Base-by-base conservation (phyloP, 2,113 vertebrate species). In the Choloepus hoffmanni region DNA sequence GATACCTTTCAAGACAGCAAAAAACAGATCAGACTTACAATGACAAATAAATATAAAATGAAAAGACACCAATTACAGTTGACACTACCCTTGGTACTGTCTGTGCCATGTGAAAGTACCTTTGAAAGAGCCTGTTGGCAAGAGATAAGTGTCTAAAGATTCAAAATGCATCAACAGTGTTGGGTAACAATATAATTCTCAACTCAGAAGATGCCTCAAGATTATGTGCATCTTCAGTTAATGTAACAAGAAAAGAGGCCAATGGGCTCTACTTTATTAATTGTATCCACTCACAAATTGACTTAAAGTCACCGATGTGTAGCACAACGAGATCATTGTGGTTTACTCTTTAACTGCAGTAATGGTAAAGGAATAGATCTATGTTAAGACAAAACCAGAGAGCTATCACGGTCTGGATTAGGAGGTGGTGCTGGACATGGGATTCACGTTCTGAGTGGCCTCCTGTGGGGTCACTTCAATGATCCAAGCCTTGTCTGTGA, bases 401-500 rank as follows among this genome's bases (percentile, higher is more conserved):
- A 94, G 95, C 96, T 98, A 11, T 95, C 91, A 97, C 86, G 90
- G 96, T 97, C 97, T 97, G 92, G 93, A 99, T 99, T 99, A 99
- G 97, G 99, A 99, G 81, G 99, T 99, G 97, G 99, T 99, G 79
- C 99, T 99, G 0, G 99, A 99, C 0, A 99, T 99, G 14, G 99
- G 99, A 97, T 99, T 99, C 97, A 99, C 99, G 89, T 99, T 99
- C 98, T 99, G 99, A 36, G 99, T 99, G 98, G 99, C 99, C 92
- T 99, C 99, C 97, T 99, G 99, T 0, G 99, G 99, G 4, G 99
- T 99, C 6, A 99, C 99, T 96, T 99, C 99, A 28, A 99, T 99
- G 99, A 99, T 99, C 98, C 99, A 99, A 5, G 99, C 99, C 67
- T 99, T 99, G 99, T 99, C 99, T 87, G 99, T 99, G 97, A 99